phyloP scores from a whole-genome alignment of 2,797 vertebrate genomes.

The Melanogrammus aeglefinus region DNA sequence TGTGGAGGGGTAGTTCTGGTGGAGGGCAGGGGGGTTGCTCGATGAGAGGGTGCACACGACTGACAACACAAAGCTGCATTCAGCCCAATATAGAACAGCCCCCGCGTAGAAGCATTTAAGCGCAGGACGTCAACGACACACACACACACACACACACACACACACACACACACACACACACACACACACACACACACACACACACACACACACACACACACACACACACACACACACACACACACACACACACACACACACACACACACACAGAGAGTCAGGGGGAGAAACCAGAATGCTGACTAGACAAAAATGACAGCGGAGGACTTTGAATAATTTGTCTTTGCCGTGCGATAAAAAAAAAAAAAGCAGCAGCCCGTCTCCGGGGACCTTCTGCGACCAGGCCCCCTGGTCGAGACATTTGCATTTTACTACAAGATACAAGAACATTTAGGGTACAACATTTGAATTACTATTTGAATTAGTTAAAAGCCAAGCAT shows the following conservation, averaged over 20 bases:
- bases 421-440: background rate
- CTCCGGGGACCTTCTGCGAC: background rate
- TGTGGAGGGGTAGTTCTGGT: slow-evolving; percentile 46
- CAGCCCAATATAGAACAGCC: slow-evolving; percentile 19
- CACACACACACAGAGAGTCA: slow-evolving; percentile 6
- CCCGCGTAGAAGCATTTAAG: background rate
- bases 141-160: background rate
- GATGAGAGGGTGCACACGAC: slow-evolving; percentile 31
- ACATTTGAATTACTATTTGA: slow-evolving; percentile 2
- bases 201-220: slow-evolving; percentile 7
- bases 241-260: slow-evolving; percentile 8
- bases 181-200: slow-evolving; percentile 8
- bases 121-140: background rate
- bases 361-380: background rate
- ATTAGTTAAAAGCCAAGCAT: background rate
- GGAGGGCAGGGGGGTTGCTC: slow-evolving; percentile 35
- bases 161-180: slow-evolving; percentile 18
- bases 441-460: background rate
- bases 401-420: background rate
- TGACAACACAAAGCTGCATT: slow-evolving; percentile 45
- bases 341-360: slow-evolving; percentile 3
- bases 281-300: background rate
- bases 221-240: slow-evolving; percentile 15
- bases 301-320: background rate
- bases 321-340: slow-evolving; percentile 2